Base-by-base conservation (phyloP, 2,797 vertebrate species). In the Amblyraja radiata region DNA sequence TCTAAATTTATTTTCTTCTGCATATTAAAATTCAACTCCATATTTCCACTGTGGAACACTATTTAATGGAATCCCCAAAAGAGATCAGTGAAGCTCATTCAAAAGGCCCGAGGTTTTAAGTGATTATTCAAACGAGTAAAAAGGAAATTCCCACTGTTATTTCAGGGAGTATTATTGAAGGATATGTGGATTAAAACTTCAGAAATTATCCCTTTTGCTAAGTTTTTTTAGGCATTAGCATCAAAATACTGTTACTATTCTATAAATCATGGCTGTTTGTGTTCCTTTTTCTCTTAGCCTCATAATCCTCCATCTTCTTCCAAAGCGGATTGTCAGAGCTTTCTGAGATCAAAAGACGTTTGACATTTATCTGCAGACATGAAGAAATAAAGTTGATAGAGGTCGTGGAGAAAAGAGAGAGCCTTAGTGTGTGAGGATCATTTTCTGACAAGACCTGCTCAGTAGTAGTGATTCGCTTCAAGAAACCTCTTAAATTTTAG, bases 231-330 rank as follows among this genome's bases (percentile, higher is more conserved):
- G 25, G 21, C 39, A 73, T 74, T 74, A 11, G 10, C 11, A n/a
- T 46, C 25, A 14, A 92, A 92, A 54, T 92, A 54, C 13, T 28
- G 90, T 28, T 54, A 25, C 76, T 54, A 74, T 92, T 76, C 90
- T 23, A 9, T 11, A 65, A 90, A 73, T 65, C 39, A 46, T 39
- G 39, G 7, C 21, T 71, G n/a, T 46, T 74, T 28, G 90, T 54
- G 10, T 76, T 46, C 23, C 23, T 28, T 92, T 76, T 14, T 10
- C 39, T 76, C 39, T 6, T 54, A 6, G 71, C 11, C 14, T 92
- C 11, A 76, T 54, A 74, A 76, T 92, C 90, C 39, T 74, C 39
- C 90, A 88, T 92, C 90, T 58, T 92, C 73, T 76, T 39, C 46
- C 46, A 25, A 92, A 92, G 36, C 6, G 28, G 71, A 92, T 74